phyloP scores from a whole-genome alignment of 2,797 vertebrate species.

The Ctenosaura bakeri region DNA sequence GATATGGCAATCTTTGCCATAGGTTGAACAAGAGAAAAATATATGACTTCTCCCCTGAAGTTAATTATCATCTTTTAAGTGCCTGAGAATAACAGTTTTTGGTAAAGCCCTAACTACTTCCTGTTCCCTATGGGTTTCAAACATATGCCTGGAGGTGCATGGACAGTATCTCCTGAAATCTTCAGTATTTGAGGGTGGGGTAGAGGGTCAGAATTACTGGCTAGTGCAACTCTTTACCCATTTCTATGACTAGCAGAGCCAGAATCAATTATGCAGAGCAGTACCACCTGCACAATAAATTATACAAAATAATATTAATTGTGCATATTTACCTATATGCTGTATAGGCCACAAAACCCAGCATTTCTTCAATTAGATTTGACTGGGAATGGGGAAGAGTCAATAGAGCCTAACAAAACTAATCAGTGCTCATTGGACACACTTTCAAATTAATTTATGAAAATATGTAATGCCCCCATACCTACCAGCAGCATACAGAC shows the following conservation, averaged over 20 bases:
- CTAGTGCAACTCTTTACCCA: neutral
- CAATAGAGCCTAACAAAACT: neutral
- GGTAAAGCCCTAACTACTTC: neutral
- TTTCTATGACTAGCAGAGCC: neutral
- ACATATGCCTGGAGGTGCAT: neutral
- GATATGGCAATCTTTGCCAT: neutral
- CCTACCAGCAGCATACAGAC: neutral
- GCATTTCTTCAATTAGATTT: neutral
- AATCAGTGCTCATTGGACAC: neutral
- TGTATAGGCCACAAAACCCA: slow-evolving; percentile 6
- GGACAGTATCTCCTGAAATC: neutral
- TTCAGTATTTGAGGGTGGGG: neutral
- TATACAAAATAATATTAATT: neutral
- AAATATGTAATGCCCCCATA: neutral
- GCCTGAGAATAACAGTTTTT: neutral
- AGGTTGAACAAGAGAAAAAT: neutral
- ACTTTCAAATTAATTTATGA: neutral
- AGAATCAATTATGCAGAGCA: neutral
- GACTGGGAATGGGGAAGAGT: neutral
- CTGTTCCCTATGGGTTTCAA: neutral
- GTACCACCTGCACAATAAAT: neutral
- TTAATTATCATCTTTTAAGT: neutral
- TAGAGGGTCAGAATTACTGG: neutral
- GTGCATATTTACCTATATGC: neutral
- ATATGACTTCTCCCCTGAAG: neutral